Base-by-base conservation (phyloP, 2,113 vertebrate genomes). In the Callionymus lyra region DNA sequence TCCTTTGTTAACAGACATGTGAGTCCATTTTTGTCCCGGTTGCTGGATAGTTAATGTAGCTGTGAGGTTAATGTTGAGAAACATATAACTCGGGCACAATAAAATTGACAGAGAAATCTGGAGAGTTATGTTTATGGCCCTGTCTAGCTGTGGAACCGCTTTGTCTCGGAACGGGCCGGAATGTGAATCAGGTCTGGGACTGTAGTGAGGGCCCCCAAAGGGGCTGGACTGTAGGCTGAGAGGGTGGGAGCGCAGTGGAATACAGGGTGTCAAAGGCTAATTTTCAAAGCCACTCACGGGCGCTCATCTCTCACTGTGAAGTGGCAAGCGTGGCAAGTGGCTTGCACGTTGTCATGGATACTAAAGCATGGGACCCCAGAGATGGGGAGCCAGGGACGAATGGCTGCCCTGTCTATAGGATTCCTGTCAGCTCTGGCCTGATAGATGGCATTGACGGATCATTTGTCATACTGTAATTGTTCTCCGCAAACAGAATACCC, bases 381-480 rank as follows among this genome's bases (percentile, higher is more conserved):
- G 94, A 97, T 77, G 56, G 64, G 74, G 77, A 79, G 73, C 60
- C 18, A 81, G 87, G 89, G 90, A 93, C 90, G 90, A 96, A 96
- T 94, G 91, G 90, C 88, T 85, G 89, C 86, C 87, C 54, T 1
- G 85, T 80, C 85, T 91, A 97, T 94, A 92, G 93, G 92, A 97
- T 98, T 98, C 91, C 93, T 98, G 93, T 98, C 93, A 87, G 74
- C 81, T 81, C 77, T 3, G 76, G 71, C 84, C 85, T 97, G 93
- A 97, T 97, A 90, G 94, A 98, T 98, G 93, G 73, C 89, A 87
- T 85, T 91, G 94, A 97, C 89, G 90, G 88, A 88, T 90, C 92
- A 94, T 98, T 97, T 93, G 92, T 98, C 94, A 98, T 94, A 92
- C 84, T 87, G 89, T 97, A 97, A 97, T 97, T 97, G 93, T 96